Conservation (phyloP, 2,888 invertebrate species). For the Erynnis tages region DNA sequence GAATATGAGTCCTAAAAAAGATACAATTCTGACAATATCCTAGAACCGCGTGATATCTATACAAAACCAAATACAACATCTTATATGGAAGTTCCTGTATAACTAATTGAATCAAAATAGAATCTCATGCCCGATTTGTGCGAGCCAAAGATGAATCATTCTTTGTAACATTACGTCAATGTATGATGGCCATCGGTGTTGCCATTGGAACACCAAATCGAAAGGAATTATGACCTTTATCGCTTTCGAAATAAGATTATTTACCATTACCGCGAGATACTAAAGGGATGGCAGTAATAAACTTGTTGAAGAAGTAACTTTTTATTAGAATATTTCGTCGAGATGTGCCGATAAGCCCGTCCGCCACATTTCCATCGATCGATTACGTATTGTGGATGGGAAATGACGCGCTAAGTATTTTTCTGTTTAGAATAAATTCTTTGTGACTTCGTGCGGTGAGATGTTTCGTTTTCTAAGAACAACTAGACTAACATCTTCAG, state of each 20-base stretch:
- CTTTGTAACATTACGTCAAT: conserved; percentile 63
- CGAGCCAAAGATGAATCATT: conserved; percentile 67
- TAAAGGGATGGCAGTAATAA: conserved; percentile 30
- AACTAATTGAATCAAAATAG: conserved; percentile 74
- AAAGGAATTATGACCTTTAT: conserved; percentile 46
- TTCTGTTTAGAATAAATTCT: conserved; percentile 57
- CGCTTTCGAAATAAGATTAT: conserved; percentile 44
- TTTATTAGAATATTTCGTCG: conserved; percentile 68
- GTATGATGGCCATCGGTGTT: conserved; percentile 44
- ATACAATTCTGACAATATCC: no score
- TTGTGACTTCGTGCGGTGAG: conserved; percentile 52
- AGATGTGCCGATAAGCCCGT: conserved; percentile 64
- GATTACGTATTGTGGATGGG: conserved; percentile 63
- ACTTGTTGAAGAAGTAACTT: conserved; percentile 50
- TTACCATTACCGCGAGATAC: conserved; percentile 12
- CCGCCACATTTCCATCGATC: conserved; percentile 63
- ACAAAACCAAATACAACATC: conserved; percentile 44
- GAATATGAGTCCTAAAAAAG: no score
- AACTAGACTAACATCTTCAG: not conserved
- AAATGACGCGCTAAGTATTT: conserved; percentile 51
- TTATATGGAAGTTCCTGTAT: conserved; percentile 59
- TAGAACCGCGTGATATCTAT: conserved; percentile 5
- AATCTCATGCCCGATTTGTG: conserved; percentile 68
- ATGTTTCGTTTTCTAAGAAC: conserved; percentile 44
- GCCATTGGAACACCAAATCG: conserved; percentile 15